A percentile compares a stretch with the other conserved stretches of the same genome.
These are phyloP conservation scores for Myodes glareolus DNA, from an alignment of 2,113 vertebrate species.

Conservation along the genomic window DNA sequence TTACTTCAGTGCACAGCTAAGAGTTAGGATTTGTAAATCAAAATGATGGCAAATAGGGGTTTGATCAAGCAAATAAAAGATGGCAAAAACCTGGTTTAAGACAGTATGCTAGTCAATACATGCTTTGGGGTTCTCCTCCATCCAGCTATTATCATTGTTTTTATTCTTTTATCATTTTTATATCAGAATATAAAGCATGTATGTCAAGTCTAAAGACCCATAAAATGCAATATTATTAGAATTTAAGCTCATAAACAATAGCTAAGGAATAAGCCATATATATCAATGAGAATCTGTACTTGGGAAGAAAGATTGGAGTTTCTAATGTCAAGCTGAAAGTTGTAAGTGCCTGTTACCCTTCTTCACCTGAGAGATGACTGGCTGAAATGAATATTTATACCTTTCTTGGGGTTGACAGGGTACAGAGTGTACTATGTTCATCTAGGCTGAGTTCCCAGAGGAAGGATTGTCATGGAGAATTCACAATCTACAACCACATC, in stretches of 20 bases:
- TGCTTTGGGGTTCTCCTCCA: neutral
- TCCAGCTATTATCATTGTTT: neutral
- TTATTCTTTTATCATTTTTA: conserved; percentile 8
- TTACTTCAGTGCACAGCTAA: neutral
- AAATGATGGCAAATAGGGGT: neutral
- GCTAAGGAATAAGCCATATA: neutral
- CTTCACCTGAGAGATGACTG: neutral
- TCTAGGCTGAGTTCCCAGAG: neutral
- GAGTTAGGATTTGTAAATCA: neutral
- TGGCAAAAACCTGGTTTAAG: neutral
- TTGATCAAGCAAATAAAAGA: neutral
- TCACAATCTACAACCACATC: neutral
- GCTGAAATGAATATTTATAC: neutral
- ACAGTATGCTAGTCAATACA: fast-evolving
- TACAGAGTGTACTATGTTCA: neutral
- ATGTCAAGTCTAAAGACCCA: neutral
- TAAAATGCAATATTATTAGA: neutral
- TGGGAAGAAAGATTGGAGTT: neutral
- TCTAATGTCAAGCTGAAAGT: neutral
- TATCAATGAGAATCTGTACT: neutral
- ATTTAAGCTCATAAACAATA: neutral
- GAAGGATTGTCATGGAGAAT: neutral
- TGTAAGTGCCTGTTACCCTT: neutral
- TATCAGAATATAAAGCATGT: neutral
- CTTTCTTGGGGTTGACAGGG: neutral